Base-by-base conservation (phyloP, 2,113 vertebrate genomes). In the Petrocephalus zakoni region DNA sequence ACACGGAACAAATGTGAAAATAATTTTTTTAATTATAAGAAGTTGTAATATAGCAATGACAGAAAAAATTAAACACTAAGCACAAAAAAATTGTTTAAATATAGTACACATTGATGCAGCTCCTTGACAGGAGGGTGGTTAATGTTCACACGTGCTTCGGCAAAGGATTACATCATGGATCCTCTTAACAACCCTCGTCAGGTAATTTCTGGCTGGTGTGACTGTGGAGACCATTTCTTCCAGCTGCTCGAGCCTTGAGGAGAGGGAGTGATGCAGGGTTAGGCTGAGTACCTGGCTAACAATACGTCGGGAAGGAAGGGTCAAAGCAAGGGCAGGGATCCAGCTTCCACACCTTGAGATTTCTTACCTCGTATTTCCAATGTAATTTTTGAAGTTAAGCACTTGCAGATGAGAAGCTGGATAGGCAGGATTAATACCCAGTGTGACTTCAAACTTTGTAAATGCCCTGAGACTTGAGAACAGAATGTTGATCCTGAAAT, bases 151-250 rank as follows among this genome's bases (percentile, higher is more conserved):
- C 34, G 75, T 9, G 17, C 51, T 47, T 88, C 21, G 42, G n/a
- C 34, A 21, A 4, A 87, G 61, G 11, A 58, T 22, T 13, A 72
- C 61, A 2, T 87, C 58, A 25, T 72, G 61, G 49, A 88, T 81
- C 78, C 47, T 88, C 42, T 88, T 58, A 49, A 88, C 75, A 61
- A 58, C 84, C 87, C 75, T 88, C 21, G 87, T 88, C 52, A 88
- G 53, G 87, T 88, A 88, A 78, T 88, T 56, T 9, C 42, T 58
- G 13, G 29, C 51, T 58, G 87, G 75, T 42, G 49, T 21, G 25
- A 88, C 78, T 25, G 75, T 29, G 58, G 49, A 61, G 17, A 88
- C 52, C 9, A 58, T 58, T 46, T 88, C 87, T 47, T 88, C 78
- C 21, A 88, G 19, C 53, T 56, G 78, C 15, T 83, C 52, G 5